A percentile compares a stretch with the other conserved stretches of the same genome.
These are phyloP conservation scores for Ganaspis sp. DNA, from an alignment of 1,140 invertebrate species.

Conservation along the genomic window DNA sequence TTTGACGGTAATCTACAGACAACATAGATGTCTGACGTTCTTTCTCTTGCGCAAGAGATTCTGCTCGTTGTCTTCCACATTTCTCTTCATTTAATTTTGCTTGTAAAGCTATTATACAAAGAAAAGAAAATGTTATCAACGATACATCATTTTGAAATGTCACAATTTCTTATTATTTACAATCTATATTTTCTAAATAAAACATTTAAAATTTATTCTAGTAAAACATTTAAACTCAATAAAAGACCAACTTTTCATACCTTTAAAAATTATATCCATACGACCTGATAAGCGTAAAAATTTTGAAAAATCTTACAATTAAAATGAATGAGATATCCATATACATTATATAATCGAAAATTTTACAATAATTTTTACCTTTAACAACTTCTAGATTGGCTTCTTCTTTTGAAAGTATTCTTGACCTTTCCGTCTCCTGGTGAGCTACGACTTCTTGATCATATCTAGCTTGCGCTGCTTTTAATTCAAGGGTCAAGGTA, in stretches of 20 bases:
- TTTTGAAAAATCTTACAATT: constrained; percentile 34
- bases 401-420: constrained; percentile 90
- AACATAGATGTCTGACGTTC: constrained; percentile 96
- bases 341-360: background rate
- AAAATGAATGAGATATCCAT: constrained; percentile 39
- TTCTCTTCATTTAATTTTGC: constrained; percentile 94
- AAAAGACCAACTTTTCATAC: constrained; percentile 61
- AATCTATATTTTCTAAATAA: too few relatives aligned
- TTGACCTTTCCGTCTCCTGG: constrained; percentile 91
- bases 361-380: constrained; percentile 77
- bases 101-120: constrained; percentile 84
- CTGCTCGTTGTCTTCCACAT: constrained; percentile 86
- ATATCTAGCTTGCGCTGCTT: constrained; percentile 90
- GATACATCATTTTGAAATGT: background rate
- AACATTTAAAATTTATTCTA: too few relatives aligned
- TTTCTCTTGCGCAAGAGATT: constrained; percentile 90
- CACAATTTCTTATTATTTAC: too few relatives aligned
- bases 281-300: constrained; percentile 66
- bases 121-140: constrained; percentile 12
- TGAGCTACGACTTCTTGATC: constrained; percentile 93
- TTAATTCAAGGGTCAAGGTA: constrained; percentile 90
- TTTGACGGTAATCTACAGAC: constrained; percentile 93
- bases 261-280: constrained; percentile 75
- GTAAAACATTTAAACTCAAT: too few relatives aligned
- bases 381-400: constrained; percentile 93